A percentile compares a stretch with the other conserved stretches of the same genome.
These are phyloP conservation scores for Struthidea cinerea DNA, from an alignment of 2,113 vertebrate species.

Conservation along the genomic window DNA sequence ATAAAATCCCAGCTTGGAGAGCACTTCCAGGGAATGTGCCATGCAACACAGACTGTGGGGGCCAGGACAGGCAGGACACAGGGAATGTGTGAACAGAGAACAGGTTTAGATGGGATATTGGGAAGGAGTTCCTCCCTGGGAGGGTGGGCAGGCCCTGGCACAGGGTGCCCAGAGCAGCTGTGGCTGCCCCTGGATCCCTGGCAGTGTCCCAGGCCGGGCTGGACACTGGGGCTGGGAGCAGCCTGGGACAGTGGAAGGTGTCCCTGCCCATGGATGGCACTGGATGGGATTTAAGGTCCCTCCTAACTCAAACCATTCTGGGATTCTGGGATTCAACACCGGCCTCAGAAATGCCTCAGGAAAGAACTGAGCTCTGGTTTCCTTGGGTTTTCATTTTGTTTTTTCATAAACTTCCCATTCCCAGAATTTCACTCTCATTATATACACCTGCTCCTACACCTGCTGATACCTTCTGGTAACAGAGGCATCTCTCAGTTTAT, in stretches of 20 bases:
- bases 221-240: background rate
- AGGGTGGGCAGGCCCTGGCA: background rate
- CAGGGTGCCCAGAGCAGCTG: background rate
- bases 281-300: fast-evolving
- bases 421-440: background rate
- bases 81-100: background rate
- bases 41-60: background rate
- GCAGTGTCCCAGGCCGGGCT: background rate
- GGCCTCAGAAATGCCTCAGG: background rate
- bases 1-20: background rate
- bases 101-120: background rate
- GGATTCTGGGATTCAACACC: background rate
- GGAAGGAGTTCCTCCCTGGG: fast-evolving
- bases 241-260: background rate
- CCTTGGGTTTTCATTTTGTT: background rate
- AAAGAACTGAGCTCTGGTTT: background rate
- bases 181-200: background rate
- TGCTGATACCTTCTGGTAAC: background rate
- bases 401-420: background rate
- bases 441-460: background rate
- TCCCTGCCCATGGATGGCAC: background rate
- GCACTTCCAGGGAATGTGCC: no score
- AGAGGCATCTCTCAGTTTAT: background rate
- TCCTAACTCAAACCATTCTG: background rate
- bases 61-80: background rate